phyloP scores from a whole-genome alignment of 2,797 vertebrate genomes.

The Margarornis squamiger region DNA sequence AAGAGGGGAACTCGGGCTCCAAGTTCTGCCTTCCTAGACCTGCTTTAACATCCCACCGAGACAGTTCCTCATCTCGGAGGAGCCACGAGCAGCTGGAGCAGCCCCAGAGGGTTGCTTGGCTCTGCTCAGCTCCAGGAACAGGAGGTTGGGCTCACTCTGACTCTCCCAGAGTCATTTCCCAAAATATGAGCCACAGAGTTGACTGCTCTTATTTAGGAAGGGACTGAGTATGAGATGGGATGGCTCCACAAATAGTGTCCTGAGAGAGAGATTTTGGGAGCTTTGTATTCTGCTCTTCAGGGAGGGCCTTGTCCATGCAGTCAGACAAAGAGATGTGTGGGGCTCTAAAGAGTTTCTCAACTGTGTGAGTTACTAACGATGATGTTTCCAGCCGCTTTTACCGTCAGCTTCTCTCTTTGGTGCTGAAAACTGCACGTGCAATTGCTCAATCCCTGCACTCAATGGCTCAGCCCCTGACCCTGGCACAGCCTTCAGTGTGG shows the following conservation, averaged over 20 bases:
- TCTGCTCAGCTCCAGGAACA: background rate
- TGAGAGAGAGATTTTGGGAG: background rate
- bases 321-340: background rate
- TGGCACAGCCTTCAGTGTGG: background rate
- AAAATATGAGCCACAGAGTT: background rate
- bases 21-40: background rate
- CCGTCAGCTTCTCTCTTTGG: background rate
- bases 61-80: background rate
- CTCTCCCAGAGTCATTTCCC: background rate
- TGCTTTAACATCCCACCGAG: background rate
- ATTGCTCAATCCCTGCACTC: background rate
- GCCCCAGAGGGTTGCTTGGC: rapidly evolving
- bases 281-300: background rate
- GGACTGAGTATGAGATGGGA: background rate
- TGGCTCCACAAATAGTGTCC: background rate
- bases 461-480: background rate
- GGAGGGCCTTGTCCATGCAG: background rate
- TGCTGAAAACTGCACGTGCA: background rate
- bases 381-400: background rate
- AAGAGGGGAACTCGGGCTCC: background rate
- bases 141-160: background rate
- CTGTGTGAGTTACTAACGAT: background rate
- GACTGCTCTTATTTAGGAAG: background rate
- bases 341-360: background rate
- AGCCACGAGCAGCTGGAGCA: background rate